phyloP scores from a whole-genome alignment of 2,797 vertebrate species.

The Hemitrygon akajei region DNA sequence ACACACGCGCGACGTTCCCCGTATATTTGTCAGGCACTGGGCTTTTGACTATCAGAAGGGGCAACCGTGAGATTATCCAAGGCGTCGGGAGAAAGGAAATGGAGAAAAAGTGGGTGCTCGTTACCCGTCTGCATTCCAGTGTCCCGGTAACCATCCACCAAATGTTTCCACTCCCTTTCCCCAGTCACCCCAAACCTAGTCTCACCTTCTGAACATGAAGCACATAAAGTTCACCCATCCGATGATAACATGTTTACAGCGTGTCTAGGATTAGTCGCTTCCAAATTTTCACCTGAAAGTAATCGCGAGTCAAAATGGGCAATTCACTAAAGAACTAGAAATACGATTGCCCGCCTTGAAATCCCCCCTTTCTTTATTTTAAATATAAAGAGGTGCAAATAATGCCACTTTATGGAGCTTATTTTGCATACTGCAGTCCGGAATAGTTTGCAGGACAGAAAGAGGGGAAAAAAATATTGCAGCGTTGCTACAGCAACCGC shows the following conservation, averaged over 20 bases:
- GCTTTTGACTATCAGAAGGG: no score
- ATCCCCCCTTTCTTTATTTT: background rate
- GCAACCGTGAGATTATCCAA: background rate
- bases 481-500: constrained; percentile 32
- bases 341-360: background rate
- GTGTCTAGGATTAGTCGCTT: background rate
- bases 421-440: constrained; percentile 17
- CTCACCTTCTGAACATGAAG: background rate
- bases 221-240: background rate
- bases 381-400: background rate
- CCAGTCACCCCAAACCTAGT: background rate
- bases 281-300: background rate
- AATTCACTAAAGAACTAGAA: background rate
- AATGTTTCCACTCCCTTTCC: background rate
- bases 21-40: background rate
- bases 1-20: background rate
- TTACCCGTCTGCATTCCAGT: background rate
- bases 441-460: background rate
- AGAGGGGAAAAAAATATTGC: background rate
- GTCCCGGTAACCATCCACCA: no score
- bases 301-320: background rate
- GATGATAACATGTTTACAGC: no score
- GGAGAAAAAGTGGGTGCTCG: background rate
- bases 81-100: background rate
- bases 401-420: background rate